phyloP scores from a whole-genome alignment of 2,888 invertebrate species.

The Nymphalis urticae region DNA sequence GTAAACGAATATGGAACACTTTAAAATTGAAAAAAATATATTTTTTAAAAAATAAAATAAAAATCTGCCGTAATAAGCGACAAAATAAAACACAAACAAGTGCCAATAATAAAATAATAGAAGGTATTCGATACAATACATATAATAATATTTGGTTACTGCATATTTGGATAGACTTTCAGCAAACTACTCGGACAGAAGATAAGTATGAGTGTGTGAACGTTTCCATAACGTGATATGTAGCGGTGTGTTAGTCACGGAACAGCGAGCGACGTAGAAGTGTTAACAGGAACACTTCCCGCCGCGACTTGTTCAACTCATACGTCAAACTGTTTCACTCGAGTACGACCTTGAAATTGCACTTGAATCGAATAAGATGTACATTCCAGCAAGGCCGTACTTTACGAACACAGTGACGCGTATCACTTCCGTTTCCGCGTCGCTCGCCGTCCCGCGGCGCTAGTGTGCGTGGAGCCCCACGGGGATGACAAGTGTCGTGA shows the following conservation, averaged over 20 bases:
- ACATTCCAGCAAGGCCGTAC: too few species aligned
- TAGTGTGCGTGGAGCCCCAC: constrained; percentile 26
- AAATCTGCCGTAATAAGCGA: neutral
- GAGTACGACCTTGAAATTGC: too few species aligned
- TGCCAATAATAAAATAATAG: constrained; percentile 7
- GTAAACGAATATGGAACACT: too few species aligned
- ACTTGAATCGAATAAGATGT: too few species aligned
- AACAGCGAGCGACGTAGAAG: neutral
- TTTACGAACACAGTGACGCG: too few species aligned
- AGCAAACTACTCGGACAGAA: too few species aligned
- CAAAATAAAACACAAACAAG: neutral
- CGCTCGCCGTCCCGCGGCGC: constrained; percentile 4
- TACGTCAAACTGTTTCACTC: neutral
- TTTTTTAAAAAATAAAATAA: neutral
- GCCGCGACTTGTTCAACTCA: too few species aligned
- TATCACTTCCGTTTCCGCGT: neutral
- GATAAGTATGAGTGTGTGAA: neutral
- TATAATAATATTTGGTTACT: neutral
- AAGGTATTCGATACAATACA: neutral
- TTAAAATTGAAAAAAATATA: neutral
- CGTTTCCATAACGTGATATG: neutral
- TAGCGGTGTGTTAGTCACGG: neutral
- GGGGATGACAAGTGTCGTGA: constrained; percentile 51
- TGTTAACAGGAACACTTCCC: neutral
- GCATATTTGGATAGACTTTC: neutral